These are phyloP conservation scores for Acleris emargana DNA, from an alignment of 2,888 invertebrate genomes.

Conservation along the genomic window DNA sequence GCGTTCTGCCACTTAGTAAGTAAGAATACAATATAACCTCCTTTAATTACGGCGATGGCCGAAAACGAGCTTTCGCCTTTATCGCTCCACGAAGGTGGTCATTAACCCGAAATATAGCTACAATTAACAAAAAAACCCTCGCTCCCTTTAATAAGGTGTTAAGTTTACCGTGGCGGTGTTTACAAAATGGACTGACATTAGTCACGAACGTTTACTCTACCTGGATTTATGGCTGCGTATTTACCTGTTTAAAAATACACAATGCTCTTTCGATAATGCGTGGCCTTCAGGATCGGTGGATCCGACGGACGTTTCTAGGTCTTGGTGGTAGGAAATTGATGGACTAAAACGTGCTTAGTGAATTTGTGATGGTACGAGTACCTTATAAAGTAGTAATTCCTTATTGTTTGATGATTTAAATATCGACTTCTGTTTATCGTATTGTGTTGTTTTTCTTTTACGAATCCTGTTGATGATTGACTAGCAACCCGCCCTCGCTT, in stretches of 20 bases:
- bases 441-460: too few relatives aligned
- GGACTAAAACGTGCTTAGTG: background rate
- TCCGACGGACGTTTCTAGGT: background rate
- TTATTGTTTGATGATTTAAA: too few relatives aligned
- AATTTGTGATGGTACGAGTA: too few relatives aligned
- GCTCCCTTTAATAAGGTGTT: constrained; percentile 76
- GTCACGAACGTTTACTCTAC: constrained; percentile 55
- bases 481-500: too few relatives aligned
- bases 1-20: constrained; percentile 49
- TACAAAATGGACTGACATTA: constrained; percentile 66
- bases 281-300: background rate
- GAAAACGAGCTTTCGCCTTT: constrained; percentile 70
- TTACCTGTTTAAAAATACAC: constrained; percentile 34
- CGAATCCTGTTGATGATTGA: too few relatives aligned
- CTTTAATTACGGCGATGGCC: constrained; percentile 68
- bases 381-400: too few relatives aligned
- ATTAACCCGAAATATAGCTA: constrained; percentile 75
- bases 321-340: background rate
- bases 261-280: constrained; percentile 21
- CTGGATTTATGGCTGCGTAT: constrained; percentile 27
- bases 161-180: constrained; percentile 68
- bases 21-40: constrained; percentile 64
- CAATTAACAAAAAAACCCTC: constrained; percentile 79
- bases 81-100: constrained; percentile 71
- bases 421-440: too few relatives aligned